Conservation (phyloP, 2,797 vertebrate genomes). For the Semotilus atromaculatus region DNA sequence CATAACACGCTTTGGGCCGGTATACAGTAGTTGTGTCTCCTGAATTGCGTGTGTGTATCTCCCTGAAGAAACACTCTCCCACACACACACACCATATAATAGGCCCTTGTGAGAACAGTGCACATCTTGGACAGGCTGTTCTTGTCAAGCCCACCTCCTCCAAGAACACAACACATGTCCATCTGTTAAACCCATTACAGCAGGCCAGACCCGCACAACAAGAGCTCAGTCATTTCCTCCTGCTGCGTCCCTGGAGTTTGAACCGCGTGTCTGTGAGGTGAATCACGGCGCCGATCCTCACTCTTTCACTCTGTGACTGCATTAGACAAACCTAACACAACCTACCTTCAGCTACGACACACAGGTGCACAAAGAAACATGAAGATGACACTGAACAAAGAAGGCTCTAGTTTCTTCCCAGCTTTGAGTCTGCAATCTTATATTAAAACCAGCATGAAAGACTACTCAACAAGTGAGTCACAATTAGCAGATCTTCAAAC, state of each 20-base stretch:
- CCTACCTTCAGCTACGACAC: neutral
- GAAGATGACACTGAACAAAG: neutral
- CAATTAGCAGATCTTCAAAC: neutral
- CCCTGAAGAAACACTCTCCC: slow-evolving; percentile 3
- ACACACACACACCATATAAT: neutral
- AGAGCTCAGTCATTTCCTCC: slow-evolving; percentile 31
- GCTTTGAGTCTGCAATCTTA: neutral
- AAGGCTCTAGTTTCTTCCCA: neutral
- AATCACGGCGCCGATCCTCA: neutral
- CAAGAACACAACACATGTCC: slow-evolving; percentile 26
- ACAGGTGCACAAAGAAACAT: slow-evolving; percentile 1
- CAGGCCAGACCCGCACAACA: slow-evolving; percentile 6
- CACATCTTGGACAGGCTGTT: slow-evolving; percentile 34
- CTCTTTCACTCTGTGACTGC: neutral
- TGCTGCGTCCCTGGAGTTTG: slow-evolving; percentile 2
- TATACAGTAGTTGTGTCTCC: slow-evolving; percentile 1
- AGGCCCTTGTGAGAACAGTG: slow-evolving; percentile 30
- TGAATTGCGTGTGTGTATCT: slow-evolving; percentile 13
- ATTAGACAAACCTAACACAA: neutral
- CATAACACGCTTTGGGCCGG: slow-evolving; percentile 1
- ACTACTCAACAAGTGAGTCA: neutral
- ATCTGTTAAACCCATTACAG: slow-evolving; percentile 42
- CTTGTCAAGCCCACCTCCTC: slow-evolving; percentile 36
- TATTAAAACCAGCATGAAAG: neutral
- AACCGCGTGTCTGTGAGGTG: slow-evolving; percentile 12